Evolutionary conservation across 2,888 invertebrate genomes (phyloP), one percentile per base, ranked within the genome.

Genomic region (Eulithis testata): DNA sequence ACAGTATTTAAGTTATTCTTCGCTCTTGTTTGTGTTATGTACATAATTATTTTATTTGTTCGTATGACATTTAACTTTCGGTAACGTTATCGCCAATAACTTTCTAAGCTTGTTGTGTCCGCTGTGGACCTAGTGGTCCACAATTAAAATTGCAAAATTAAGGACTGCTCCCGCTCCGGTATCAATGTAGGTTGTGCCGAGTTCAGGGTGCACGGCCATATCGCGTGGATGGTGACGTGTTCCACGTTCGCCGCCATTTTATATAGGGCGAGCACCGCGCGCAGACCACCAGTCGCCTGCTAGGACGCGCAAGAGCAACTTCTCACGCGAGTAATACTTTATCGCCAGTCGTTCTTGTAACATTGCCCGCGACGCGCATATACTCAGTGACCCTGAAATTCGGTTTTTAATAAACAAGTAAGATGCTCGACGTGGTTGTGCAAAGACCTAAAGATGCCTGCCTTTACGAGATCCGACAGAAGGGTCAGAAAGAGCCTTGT

Each of bases 401-500:
- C 69, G 66, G 63, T 77, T 73, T 68, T 66, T 68, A 71, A 76
- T 75, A 80, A 82, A 47, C 14, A 54, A 63, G 12, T 53, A 65
- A 56, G 12, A 65, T 93, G 93, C 89, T 93, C 73, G 91, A 91
- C 77, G 81, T 40, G 40, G 40, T 90, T 76, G 88, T 87, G 79
- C 88, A 90, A 82, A 83, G 86, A 74, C 86, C 89, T 72, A 84
- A 87, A 77, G 89, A 93, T 89, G 94, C 93, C 83, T 94, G 95
- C 90, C 93, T 95, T 68, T 95, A 95, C 87, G 95, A 95, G 85
- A 94, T 95, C 84, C 94, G 94, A 87, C 95, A 95, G 82, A 94
- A 94, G 86, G 95, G 95, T 78, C 94, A 94, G 75, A 94, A 92
- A 75, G 94, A 95, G 73, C 94, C 95, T 83, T 95, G 95, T 93